phyloP scores from a whole-genome alignment of 2,888 invertebrate genomes.

The Rhamnusium bicolor region DNA sequence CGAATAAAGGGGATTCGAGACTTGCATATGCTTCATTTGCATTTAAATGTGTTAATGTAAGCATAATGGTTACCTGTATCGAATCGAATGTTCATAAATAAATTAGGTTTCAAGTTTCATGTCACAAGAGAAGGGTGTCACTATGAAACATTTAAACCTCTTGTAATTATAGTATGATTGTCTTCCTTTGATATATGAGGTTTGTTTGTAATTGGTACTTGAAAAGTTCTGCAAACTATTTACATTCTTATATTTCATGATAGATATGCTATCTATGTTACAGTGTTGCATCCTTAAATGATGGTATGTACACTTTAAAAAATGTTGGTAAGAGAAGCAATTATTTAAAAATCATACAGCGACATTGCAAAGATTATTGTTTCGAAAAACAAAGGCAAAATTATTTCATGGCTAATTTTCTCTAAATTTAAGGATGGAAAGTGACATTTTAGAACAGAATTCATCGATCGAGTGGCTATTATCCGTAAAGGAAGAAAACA shows the following conservation, averaged over 20 bases:
- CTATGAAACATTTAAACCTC: conserved; percentile 23
- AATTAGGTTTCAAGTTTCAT: conserved; percentile 36
- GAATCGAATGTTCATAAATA: conserved; percentile 50
- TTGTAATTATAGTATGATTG: conserved; percentile 34
- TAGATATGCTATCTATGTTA: too few relatives aligned
- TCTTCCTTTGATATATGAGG: not conserved
- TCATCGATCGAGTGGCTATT: too few relatives aligned
- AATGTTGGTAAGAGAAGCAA: too few relatives aligned
- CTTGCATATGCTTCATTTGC: conserved; percentile 33
- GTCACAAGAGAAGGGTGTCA: conserved; percentile 22
- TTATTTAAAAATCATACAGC: too few relatives aligned
- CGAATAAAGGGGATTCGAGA: conserved; percentile 5
- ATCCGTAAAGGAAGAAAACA: too few relatives aligned
- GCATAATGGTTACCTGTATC: conserved; percentile 47
- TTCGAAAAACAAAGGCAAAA: too few relatives aligned
- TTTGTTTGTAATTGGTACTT: not conserved
- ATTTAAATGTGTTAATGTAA: conserved; percentile 33
- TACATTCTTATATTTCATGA: too few relatives aligned
- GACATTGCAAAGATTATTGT: too few relatives aligned
- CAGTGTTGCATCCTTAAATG: not conserved
- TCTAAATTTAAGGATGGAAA: too few relatives aligned
- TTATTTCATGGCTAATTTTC: too few relatives aligned
- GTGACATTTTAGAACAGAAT: too few relatives aligned
- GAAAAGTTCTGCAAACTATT: not conserved
- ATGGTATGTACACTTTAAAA: too few relatives aligned